phyloP scores from a whole-genome alignment of 1,140 invertebrate species.

The Paraescarpia echinospica region DNA sequence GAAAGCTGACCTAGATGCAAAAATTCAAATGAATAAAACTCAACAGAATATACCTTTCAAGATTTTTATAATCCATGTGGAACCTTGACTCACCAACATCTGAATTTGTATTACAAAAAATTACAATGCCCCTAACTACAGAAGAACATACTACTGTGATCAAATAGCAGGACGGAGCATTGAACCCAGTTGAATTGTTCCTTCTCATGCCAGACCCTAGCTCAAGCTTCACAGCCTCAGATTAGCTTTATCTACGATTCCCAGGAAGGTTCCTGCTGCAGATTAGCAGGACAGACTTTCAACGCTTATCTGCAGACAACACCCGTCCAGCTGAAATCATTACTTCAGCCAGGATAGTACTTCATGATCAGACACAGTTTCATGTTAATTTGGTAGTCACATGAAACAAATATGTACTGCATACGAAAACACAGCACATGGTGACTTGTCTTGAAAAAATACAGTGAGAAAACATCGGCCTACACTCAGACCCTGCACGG shows the following conservation, averaged over 20 bases:
- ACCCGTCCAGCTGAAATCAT: not conserved
- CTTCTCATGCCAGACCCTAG: not conserved
- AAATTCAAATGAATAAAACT: too few species aligned
- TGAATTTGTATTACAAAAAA: too few species aligned
- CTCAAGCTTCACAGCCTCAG: not conserved
- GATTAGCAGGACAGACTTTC: not conserved
- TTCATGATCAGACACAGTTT: not conserved
- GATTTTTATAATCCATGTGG: too few species aligned
- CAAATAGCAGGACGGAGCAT: not conserved
- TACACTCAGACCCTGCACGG: not conserved
- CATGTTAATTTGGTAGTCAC: not conserved
- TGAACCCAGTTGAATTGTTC: not conserved
- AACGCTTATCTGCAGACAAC: not conserved
- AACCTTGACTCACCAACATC: too few species aligned
- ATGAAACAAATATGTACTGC: not conserved
- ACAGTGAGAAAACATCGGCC: not conserved
- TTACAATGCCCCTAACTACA: too few species aligned
- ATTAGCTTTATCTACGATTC: not conserved
- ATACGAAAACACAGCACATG: not conserved
- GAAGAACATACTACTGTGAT: not conserved
- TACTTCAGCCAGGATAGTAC: not conserved
- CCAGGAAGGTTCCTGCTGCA: not conserved
- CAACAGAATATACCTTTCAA: too few species aligned
- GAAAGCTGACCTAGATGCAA: too few species aligned
- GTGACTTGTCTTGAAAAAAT: not conserved